Evolutionary conservation across 2,797 vertebrate genomes (phyloP), one percentile per base, ranked within the genome.

Genomic region (Distichodus sexfasciatus): DNA sequence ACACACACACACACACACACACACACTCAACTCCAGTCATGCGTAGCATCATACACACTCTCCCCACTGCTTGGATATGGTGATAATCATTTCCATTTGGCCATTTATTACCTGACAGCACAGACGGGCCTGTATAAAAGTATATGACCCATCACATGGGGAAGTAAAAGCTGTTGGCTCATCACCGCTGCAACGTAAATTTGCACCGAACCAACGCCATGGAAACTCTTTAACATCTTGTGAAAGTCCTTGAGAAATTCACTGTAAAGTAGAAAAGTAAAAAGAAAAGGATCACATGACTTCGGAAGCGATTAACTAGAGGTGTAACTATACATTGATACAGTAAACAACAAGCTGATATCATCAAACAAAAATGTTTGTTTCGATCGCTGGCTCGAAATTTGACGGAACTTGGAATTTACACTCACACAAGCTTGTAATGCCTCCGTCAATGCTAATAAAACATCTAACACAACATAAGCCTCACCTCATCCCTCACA

Each of bases 91-190:
- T 21, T 43, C 17, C 15, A 23, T 55, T 33, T 33, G 29, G 19
- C 11, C 38, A 12, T 17, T 54, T 66, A 38, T 64, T 40, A 64
- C 47, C 61, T 19, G 35, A 61, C 36, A 36, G 46, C 29, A 41
- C 60, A 72, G 70, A 62, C 59, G 66, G 59, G 8, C 61, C 59
- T 64, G 72, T 63, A 65, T 76, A 72, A 68, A 73, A 72, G 48
- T 29, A 68, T 66, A 65, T 69, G 69, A 69, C 28, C 68, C 60
- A 14, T 66, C 38, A 64, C 66, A 70, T 11, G 46, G 54, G 29
- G 36, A 26, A 66, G 8, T 36, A 67, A 61, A 71, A 74, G 19
- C 75, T 65, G 65, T 19, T 47, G 46, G 46, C 10, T 9, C 38
- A 12, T 10, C n/a, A 6, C 62, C 23, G 36, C 31, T 48, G n/a